Evolutionary conservation across 2,888 invertebrate genomes (phyloP), one percentile per base, ranked within the genome.

Genomic region (Formica aserva): DNA sequence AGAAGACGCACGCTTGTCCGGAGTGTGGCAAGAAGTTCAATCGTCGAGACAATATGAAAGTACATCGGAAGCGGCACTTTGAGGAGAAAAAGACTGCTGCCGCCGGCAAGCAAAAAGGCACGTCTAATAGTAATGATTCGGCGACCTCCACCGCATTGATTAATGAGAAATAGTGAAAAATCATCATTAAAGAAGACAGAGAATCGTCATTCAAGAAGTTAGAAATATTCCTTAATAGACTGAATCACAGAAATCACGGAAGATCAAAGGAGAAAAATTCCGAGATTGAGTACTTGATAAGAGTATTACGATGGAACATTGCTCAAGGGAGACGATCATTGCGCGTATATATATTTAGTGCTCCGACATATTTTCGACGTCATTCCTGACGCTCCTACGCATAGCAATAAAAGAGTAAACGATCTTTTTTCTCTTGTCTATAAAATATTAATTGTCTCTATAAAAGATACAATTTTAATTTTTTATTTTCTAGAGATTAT

Each of bases 11-110:
- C 85, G 93, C 92, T 0, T 95, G 95, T 83, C 93, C 95, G 0
- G 94, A 94, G 52, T 95, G 95, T 75, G 95, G 95, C 0, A 91
- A 94, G 41, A 93, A 93, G 84, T 95, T 95, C 71, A 95, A 95
- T 83, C 90, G 95, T 11, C 92, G 94, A n/a, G 95, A 95, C 52
- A 95, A 95, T 48, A 95, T 95, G 95, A 95, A 95, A 81, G 94
- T 94, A 48, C 95, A 95, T 67, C 90, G 93, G 67, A 94, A 93
- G 87, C 91, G 94, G 83, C 94, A 94, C 85, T 93, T 94, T 32
- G 90, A 90, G 45, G 83, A 83, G 15, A 88, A 86, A 75, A 89
- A 89, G 85, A 84, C 84, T 85, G 86, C 69, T 67, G 13, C 2
- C 3, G 9, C 45, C 18, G 65, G 11, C 63, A 92, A 90, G 63